Conservation (phyloP, 2,797 vertebrate genomes). For the Corythornis leucogaster region DNA sequence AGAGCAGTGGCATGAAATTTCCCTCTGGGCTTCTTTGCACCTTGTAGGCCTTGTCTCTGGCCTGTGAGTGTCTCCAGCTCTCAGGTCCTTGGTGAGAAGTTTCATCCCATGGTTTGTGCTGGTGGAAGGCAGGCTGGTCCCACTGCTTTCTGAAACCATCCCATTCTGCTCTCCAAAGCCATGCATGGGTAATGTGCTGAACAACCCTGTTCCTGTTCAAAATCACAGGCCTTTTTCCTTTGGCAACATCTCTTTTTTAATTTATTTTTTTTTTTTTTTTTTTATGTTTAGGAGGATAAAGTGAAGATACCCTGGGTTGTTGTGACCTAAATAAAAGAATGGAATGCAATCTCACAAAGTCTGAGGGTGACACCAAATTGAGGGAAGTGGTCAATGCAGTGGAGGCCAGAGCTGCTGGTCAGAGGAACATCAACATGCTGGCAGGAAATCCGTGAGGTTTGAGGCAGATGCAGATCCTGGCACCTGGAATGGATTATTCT, state of each 20-base stretch:
- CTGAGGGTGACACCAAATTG: not conserved
- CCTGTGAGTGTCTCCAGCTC: not conserved
- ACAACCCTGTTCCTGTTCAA: not conserved
- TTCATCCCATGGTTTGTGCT: not conserved
- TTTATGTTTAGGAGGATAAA: not conserved
- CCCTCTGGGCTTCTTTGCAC: not conserved
- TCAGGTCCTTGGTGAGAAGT: not conserved
- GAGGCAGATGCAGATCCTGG: not conserved
- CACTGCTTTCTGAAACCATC: not conserved
- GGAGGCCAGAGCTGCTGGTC: not conserved
- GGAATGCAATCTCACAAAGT: not conserved
- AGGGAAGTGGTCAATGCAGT: not conserved
- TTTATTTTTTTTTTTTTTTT: not conserved
- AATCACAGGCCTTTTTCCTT: not conserved
- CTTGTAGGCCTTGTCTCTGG: not conserved
- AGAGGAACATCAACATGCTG: not conserved
- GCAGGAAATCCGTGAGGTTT: not conserved
- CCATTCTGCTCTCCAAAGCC: not conserved
- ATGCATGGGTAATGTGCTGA: not conserved
- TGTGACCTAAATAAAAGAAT: not conserved
- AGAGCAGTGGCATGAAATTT: not conserved
- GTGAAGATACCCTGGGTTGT: not conserved
- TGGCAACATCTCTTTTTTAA: not conserved
- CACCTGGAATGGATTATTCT: not conserved
- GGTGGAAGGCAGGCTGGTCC: not conserved